Percentiles rank a stretch among this genome's conserved stretches.
These are phyloP conservation scores for Caenorhabditis plicata DNA, from an alignment of 2,888 invertebrate species.

Conservation along the genomic window DNA sequence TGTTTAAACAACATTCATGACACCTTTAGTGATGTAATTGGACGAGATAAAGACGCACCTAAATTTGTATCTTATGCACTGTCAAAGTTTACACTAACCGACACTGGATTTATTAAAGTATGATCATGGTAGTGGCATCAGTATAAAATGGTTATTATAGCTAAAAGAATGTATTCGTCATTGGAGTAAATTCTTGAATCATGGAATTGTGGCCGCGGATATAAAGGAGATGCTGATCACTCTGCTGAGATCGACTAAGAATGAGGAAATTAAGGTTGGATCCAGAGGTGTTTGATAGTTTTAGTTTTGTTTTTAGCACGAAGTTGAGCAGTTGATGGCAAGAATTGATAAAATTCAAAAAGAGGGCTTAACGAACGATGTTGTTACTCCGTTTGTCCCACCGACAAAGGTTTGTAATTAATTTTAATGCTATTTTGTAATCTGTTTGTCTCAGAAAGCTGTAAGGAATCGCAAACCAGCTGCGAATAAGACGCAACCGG, in stretches of 20 bases:
- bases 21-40: conserved; percentile 7
- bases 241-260: conserved; percentile 9
- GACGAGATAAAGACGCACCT: conserved; percentile 20
- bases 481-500: too few relatives aligned
- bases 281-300: too few relatives aligned
- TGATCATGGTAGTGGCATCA: neutral
- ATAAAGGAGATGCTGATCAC: conserved; percentile 6
- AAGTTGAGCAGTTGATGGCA: conserved; percentile 4
- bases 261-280: conserved; percentile 13
- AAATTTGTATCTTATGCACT: conserved; percentile 33
- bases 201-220: conserved; percentile 4
- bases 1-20: neutral
- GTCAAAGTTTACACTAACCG: conserved; percentile 26
- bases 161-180: conserved; percentile 23
- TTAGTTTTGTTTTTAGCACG: neutral
- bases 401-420: conserved; percentile 12
- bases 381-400: conserved; percentile 3
- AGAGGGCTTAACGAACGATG: conserved; percentile 16
- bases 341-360: conserved; percentile 12
- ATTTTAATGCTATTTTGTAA: too few relatives aligned
- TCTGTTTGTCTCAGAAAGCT: too few relatives aligned
- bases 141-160: conserved; percentile 4
- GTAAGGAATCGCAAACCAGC: too few relatives aligned
- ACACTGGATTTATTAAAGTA: conserved; percentile 28
- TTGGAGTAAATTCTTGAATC: conserved; percentile 24